Conservation (phyloP, 2,113 vertebrate genomes). For the Oryzias curvinotus region DNA sequence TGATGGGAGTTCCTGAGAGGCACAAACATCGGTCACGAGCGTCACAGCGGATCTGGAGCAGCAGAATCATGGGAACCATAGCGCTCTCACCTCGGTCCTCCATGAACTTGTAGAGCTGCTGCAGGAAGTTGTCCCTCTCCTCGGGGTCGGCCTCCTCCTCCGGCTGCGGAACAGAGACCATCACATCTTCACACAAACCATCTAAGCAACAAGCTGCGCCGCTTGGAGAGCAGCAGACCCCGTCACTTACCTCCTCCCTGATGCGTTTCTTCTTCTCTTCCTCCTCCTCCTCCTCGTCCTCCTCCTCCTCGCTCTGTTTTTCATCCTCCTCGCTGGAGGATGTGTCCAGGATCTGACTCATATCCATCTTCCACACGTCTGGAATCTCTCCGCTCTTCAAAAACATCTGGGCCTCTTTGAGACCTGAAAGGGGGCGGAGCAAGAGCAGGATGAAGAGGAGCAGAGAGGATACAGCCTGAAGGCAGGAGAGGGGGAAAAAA, state of each 20-base stretch:
- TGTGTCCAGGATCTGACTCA: constrained; percentile 95
- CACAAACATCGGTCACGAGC: neutral
- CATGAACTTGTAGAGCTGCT: constrained; percentile 99
- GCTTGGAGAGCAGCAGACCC: no score
- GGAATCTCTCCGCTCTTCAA: constrained; percentile 81
- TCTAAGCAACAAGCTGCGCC: no score
- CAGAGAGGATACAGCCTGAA: neutral
- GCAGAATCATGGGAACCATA: no score
- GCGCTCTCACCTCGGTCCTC: constrained; percentile 92
- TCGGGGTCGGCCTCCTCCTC: constrained; percentile 96
- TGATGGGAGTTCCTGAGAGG: constrained; percentile 91
- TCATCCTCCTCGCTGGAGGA: constrained; percentile 91
- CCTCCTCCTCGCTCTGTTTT: constrained; percentile 78
- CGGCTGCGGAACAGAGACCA: constrained; percentile 72
- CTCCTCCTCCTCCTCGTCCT: constrained; percentile 81
- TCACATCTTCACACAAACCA: no score
- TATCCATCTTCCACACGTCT: constrained; percentile 94
- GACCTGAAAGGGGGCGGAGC: constrained; percentile 67
- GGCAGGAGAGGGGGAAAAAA: neutral
- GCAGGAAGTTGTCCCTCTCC: constrained; percentile 96
- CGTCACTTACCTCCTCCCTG: constrained; percentile 66
- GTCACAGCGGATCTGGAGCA: neutral
- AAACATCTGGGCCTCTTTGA: constrained; percentile 83
- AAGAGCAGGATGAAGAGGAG: neutral
- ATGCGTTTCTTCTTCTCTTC: constrained; percentile 54